Evolutionary conservation across 2,797 vertebrate genomes (phyloP).

Genomic region (Chloroceryle amazona): DNA sequence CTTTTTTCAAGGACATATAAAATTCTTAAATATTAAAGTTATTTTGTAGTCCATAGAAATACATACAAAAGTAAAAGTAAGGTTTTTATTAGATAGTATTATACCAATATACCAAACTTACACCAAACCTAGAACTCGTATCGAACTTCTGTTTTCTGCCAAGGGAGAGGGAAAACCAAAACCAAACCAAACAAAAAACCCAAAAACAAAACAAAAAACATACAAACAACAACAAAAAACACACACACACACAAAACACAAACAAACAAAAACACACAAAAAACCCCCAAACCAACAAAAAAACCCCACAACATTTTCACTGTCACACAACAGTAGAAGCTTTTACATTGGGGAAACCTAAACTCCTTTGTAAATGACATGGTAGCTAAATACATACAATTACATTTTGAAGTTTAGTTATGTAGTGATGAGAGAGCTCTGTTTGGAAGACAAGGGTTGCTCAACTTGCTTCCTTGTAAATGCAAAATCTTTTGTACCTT

Average conservation of each 20-base stretch:
- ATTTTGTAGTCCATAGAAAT: not conserved
- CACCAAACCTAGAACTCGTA: not conserved
- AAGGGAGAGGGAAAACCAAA: not conserved
- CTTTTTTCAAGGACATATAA: not conserved
- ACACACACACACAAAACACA: not conserved
- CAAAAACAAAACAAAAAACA: no score
- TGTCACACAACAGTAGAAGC: not conserved
- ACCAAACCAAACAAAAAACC: no score
- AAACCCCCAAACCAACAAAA: no score
- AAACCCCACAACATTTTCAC: not conserved
- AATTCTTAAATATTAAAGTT: not conserved
- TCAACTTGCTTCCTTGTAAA: no score
- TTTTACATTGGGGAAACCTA: not conserved
- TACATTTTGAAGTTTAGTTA: conserved; percentile 19
- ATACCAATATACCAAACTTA: not conserved
- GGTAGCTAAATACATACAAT: conserved; percentile 3
- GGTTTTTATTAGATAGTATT: not conserved
- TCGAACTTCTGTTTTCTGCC: not conserved
- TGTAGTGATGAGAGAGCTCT: no score
- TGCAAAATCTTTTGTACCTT: no score
- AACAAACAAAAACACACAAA: not conserved
- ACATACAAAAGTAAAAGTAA: not conserved
- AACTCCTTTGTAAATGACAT: not conserved
- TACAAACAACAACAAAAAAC: not conserved
- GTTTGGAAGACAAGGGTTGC: no score